Base-by-base conservation (phyloP, 2,888 invertebrate genomes). In the Pristionchus maxplancki region DNA sequence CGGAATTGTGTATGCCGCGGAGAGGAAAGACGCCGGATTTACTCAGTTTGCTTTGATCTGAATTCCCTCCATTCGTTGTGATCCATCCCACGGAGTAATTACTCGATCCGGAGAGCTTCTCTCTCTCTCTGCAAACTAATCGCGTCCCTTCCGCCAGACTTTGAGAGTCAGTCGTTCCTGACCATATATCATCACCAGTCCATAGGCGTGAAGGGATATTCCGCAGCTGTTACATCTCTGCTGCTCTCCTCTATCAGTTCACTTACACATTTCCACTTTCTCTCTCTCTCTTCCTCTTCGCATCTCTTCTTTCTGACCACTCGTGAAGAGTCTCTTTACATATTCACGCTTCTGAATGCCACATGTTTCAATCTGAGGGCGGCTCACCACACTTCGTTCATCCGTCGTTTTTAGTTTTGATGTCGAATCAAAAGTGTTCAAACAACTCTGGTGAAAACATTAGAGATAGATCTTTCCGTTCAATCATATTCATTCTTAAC, bases 1-100 rank as follows among this genome's bases (percentile, higher is more conserved):
- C 78, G 78, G 78, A 78, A 64, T 85, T 85, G 44, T 85, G 64
- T 67, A n/a, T 31, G 28, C 31, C 31, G 64, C 24, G 11, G 64
- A 64, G 85, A 37, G 64, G 64, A 64, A 40, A 28, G 85, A n/a
- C 53, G 85, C 13, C 58, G 84, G 44, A 64, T 48, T 28, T 78
- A 11, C 34, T 78, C 78, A 78, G 78, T 78, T 78, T 78, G 44
- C 78, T 48, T 78, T 78, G 78, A 78, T 78, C 78, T 48, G 78
- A 78, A 78, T 44, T 78, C 78, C 44, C 78, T 74, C 40, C 74
- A 88, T 89, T 88, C 88, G 40, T 31, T 48, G 50, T 71, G 58
- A 84, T 89, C 50, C 82, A 20, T 31, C 87, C 37, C 84, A 87
- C 89, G 74, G 50, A 88, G 88, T 53, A 85, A 81, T 88, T 87